Percentiles rank a stretch among this genome's conserved stretches.
phyloP scores from a whole-genome alignment of 2,113 vertebrate species.

The Conger conger region DNA sequence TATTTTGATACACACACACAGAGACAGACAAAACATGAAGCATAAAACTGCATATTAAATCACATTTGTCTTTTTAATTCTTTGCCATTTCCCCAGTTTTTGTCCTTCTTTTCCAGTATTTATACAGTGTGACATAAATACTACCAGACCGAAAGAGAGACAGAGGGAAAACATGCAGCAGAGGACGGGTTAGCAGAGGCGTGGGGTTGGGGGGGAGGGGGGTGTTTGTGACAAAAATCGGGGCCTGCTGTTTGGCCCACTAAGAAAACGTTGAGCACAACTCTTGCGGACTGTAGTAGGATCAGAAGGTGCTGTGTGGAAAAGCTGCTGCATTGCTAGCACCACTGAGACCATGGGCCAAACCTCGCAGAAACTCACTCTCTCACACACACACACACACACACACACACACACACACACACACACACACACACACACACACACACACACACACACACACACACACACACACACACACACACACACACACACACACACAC shows the following conservation, averaged over 20 bases:
- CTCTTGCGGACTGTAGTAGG: neutral
- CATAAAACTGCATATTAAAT: neutral
- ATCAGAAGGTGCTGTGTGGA: neutral
- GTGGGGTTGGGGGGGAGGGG: neutral
- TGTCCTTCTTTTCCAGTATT: conserved; percentile 41
- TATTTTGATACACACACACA: neutral
- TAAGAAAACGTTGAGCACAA: neutral
- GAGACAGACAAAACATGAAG: neutral
- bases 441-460: neutral
- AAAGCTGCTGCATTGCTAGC: neutral
- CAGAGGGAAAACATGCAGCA: conserved; percentile 13
- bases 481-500: neutral
- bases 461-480: neutral
- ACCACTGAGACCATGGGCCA: neutral
- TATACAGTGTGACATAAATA: conserved; percentile 49
- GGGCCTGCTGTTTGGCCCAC: neutral
- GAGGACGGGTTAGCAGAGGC: neutral
- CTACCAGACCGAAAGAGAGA: conserved; percentile 33
- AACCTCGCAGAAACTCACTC: neutral
- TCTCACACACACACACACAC: neutral
- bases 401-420: neutral
- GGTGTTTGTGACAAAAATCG: neutral
- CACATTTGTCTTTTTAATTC: neutral
- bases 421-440: neutral
- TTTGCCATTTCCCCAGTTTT: neutral